A percentile compares a stretch with the other conserved stretches of the same genome.
These are phyloP conservation scores for Scrobipalpa atriplicella DNA, from an alignment of 2,888 invertebrate genomes.

Conservation along the genomic window DNA sequence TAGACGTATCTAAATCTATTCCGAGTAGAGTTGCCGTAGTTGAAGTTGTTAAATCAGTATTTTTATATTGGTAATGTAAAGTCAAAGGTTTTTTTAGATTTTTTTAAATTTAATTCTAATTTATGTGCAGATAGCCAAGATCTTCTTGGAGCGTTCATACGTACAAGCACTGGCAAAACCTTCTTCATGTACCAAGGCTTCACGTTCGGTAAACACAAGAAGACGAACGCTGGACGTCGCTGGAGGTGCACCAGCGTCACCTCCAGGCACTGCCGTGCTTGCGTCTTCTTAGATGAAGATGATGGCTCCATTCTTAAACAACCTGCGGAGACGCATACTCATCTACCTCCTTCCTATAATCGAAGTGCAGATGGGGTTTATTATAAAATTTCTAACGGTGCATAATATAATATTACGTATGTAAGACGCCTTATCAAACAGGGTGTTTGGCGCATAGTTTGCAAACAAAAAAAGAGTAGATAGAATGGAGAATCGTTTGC, in stretches of 20 bases:
- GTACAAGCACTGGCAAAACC: background rate
- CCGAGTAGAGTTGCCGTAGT: too few relatives aligned
- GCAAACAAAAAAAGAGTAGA: too few relatives aligned
- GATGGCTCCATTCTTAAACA: background rate
- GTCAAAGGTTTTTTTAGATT: too few relatives aligned
- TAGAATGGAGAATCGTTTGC: too few relatives aligned
- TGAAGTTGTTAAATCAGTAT: too few relatives aligned
- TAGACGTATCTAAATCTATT: too few relatives aligned
- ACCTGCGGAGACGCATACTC: background rate
- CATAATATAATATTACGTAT: background rate
- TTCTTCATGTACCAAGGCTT: background rate
- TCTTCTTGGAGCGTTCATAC: slow-evolving; percentile 9
- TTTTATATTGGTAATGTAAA: too few relatives aligned
- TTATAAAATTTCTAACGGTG: background rate
- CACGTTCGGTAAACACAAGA: background rate
- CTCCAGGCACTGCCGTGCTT: background rate
- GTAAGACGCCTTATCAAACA: background rate
- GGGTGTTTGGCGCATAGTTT: too few relatives aligned
- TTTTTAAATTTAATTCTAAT: too few relatives aligned
- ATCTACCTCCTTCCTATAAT: background rate
- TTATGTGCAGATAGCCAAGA: too few relatives aligned
- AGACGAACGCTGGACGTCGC: background rate
- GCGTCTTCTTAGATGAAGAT: background rate
- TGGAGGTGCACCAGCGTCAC: slow-evolving; percentile 4
- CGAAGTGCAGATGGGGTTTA: background rate